Evolutionary conservation across 2,797 vertebrate genomes (phyloP), one percentile per base, ranked within the genome.

Genomic region (Spatula clypeata): DNA sequence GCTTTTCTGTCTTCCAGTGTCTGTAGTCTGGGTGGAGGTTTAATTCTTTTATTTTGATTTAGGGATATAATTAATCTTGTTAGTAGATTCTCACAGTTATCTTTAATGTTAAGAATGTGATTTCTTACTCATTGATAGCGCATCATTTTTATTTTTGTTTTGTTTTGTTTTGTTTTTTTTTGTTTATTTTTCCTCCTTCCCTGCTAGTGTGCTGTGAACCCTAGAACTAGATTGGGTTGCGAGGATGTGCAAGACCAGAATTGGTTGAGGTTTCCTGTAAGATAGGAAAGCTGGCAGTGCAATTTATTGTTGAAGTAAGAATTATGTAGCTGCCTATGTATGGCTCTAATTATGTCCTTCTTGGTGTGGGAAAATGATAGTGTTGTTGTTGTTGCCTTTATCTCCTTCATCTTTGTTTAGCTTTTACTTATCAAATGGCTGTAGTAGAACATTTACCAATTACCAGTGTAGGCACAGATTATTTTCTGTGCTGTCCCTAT

Each of bases 391-490:
- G 23, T 49, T 13, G 47, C 23, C 13, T 16, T 85, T 82, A 74
- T 77, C 74, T 77, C 9, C 31, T 84, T 24, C 8, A 32, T 62
- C 45, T 72, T 83, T 81, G 9, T 86, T 88, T 66, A 81, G 20
- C n/a, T 72, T 94, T 94, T 71, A 18, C 38, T 88, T 86, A 88
- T 49, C n/a, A 53, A 77, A 73, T n/a, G 19, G 6, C 23, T 88
- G 14, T 32, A 65, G n/a, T 87, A 89, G 86, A 89, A 77, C 36
- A 73, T 62, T 62, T 62, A 40, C 60, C 38, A 62, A 40, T 62
- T 92, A 76, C 12, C 23, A 61, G 2, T 45, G 15, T 19, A 40
- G 18, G 36, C 29, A 51, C 17, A 32, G 49, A 47, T 73, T 72
- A 34, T 67, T 80, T 79, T 85, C 60, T 87, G 34, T 40, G 40